phyloP scores from a whole-genome alignment of 2,113 vertebrate genomes.

The Pimephales promelas region DNA sequence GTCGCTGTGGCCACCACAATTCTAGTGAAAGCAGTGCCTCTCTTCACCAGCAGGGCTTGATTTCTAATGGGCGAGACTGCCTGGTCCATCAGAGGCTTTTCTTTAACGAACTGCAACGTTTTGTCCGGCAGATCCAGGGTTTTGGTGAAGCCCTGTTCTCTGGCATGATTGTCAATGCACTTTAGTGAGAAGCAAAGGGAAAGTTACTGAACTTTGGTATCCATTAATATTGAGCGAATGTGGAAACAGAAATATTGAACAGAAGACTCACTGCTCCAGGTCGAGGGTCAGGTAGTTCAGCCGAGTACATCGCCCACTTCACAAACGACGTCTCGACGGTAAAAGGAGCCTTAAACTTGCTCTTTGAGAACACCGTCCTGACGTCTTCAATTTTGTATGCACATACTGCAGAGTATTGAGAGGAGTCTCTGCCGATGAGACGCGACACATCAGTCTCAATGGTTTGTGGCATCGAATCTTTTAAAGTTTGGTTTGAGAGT shows the following conservation, averaged over 20 bases:
- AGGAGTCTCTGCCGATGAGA: constrained; percentile 65
- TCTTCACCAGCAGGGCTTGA: constrained; percentile 69
- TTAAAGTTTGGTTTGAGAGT: not conserved
- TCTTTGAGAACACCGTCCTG: constrained; percentile 73
- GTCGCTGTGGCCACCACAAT: constrained; percentile 71
- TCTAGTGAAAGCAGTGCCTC: constrained; percentile 70
- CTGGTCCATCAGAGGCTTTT: constrained; percentile 77
- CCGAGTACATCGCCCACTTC: constrained; percentile 76
- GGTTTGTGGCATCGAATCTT: not conserved
- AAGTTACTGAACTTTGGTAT: not conserved
- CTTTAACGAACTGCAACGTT: constrained; percentile 77
- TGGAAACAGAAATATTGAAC: not conserved
- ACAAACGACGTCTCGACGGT: constrained; percentile 67
- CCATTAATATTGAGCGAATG: not conserved
- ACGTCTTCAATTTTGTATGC: constrained; percentile 68
- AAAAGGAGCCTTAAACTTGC: constrained; percentile 74
- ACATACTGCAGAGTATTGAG: constrained; percentile 75
- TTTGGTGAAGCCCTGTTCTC: constrained; percentile 52
- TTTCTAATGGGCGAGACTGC: constrained; percentile 65
- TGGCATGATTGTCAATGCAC: constrained; percentile 71
- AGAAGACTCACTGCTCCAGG: constrained; percentile 80
- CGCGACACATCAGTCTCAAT: not conserved
- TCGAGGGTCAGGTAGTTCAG: constrained; percentile 75
- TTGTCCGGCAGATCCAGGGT: constrained; percentile 75
- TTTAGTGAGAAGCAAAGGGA: constrained; percentile 44